phyloP scores from a whole-genome alignment of 2,888 invertebrate species.

The Acrocyrtus sp. region DNA sequence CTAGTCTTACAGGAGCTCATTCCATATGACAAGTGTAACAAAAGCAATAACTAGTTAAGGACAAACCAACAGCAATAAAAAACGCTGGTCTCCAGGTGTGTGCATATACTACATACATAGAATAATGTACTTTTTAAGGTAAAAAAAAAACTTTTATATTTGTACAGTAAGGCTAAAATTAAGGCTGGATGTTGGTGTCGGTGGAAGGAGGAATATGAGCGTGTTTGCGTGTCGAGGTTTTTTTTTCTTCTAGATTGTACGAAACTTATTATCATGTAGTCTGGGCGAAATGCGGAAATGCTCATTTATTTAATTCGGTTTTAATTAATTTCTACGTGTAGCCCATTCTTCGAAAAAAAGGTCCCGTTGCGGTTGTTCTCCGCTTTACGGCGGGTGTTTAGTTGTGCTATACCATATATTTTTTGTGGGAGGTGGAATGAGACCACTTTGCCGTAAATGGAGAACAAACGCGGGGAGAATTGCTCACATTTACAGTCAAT shows the following conservation, averaged over 20 bases:
- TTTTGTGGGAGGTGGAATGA: too few species aligned
- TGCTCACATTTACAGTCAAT: too few species aligned
- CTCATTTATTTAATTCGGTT: neutral
- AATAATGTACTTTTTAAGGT: too few species aligned
- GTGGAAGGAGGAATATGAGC: neutral
- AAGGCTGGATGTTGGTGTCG: too few species aligned
- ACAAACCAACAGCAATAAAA: constrained; percentile 48
- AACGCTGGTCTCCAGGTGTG: constrained; percentile 32
- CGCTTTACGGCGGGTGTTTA: too few species aligned
- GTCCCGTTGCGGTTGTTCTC: too few species aligned
- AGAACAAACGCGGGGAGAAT: too few species aligned
- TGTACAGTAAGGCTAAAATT: too few species aligned
- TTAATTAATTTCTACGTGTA: neutral
- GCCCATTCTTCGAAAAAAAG: neutral
- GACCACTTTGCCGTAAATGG: too few species aligned
- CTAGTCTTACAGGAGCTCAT: constrained; percentile 41
- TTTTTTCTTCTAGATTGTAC: too few species aligned
- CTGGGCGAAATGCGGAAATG: neutral
- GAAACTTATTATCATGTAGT: neutral
- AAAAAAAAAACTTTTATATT: too few species aligned
- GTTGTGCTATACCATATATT: too few species aligned
- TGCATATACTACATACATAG: neutral
- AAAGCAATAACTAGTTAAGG: constrained; percentile 54
- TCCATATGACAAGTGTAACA: constrained; percentile 52
- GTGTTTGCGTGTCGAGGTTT: neutral